Conservation (phyloP, 2,888 invertebrate genomes). For the Ochropleura plecta region DNA sequence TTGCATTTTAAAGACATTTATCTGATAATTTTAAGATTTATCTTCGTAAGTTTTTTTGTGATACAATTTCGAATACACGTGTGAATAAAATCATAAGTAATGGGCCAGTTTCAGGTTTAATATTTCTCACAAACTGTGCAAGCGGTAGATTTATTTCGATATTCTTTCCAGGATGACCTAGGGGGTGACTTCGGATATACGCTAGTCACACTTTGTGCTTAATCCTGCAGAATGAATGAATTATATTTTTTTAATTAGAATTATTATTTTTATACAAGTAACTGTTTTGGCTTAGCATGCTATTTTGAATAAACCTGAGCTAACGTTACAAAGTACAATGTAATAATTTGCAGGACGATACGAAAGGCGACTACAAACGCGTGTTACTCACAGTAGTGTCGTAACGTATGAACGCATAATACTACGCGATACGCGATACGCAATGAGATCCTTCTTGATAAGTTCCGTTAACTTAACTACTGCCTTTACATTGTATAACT, state of each 20-base stretch:
- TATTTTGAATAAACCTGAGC: constrained; percentile 68
- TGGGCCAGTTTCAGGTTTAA: constrained; percentile 84
- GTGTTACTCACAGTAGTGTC: constrained; percentile 91
- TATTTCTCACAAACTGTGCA: constrained; percentile 73
- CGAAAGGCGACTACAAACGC: constrained; percentile 93
- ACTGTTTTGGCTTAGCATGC: constrained; percentile 79
- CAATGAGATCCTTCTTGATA: constrained; percentile 71
- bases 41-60: constrained; percentile 70
- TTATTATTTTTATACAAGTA: constrained; percentile 76
- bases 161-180: constrained; percentile 92
- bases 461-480: constrained; percentile 66
- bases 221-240: constrained; percentile 85
- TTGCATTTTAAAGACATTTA: constrained; percentile 82
- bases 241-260: constrained; percentile 62
- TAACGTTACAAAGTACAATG: constrained; percentile 80
- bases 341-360: constrained; percentile 92
- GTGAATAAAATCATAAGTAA: constrained; percentile 78
- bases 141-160: constrained; percentile 81
- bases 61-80: constrained; percentile 72
- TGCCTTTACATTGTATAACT: constrained; percentile 88
- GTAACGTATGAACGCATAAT: constrained; percentile 79
- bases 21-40: constrained; percentile 71
- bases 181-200: constrained; percentile 93
- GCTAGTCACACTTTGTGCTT: constrained; percentile 91
- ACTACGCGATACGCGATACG: constrained; percentile 49